Conservation (phyloP, 2,113 vertebrate genomes). For the Cricetomys ansorgei region DNA sequence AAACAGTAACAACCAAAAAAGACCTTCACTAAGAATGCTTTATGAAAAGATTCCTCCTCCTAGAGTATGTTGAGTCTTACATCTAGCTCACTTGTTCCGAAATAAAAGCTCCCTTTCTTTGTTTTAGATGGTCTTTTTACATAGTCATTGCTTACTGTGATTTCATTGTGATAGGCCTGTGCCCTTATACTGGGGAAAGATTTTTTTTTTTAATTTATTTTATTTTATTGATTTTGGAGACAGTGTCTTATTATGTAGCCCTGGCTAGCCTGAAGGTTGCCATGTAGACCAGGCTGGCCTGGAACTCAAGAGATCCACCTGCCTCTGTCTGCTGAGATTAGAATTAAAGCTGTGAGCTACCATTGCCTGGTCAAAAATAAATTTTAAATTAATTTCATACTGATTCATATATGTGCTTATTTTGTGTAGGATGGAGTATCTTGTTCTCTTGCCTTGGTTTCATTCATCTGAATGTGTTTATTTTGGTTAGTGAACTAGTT, state of each 20-base stretch:
- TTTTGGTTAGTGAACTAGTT: neutral
- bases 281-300: neutral
- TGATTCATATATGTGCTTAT: neutral
- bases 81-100: conserved; percentile 31
- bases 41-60: neutral
- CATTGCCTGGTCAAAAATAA: neutral
- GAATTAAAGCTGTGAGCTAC: neutral
- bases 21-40: neutral
- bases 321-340: neutral
- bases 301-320: neutral
- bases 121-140: neutral
- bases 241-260: neutral
- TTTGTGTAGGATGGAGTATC: no score
- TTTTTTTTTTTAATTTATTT: no score
- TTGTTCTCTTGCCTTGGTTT: neutral
- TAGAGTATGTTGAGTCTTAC: neutral
- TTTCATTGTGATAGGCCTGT: neutral
- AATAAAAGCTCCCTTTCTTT: neutral
- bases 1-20: neutral
- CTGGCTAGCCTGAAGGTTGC: neutral
- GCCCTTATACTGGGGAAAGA: neutral
- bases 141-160: neutral
- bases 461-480: neutral
- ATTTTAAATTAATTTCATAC: neutral
- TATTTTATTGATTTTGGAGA: neutral